Base-by-base conservation (phyloP, 2,113 vertebrate genomes). In the Lasiurus cinereus region DNA sequence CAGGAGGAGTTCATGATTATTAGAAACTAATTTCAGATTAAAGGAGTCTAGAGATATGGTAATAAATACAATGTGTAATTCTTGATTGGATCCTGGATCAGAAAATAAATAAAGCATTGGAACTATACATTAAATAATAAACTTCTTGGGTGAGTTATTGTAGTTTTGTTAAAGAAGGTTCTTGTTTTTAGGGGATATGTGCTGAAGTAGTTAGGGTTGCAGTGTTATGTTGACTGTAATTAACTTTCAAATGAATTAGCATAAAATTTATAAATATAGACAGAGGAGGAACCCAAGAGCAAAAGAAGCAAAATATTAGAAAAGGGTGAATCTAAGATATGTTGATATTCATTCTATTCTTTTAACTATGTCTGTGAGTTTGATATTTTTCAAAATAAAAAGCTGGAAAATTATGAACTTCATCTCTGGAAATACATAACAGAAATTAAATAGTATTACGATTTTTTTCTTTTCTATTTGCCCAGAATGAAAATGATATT, bases 401-500 rank as follows among this genome's bases (percentile, higher is more conserved):
- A 74, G 12, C 2, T 29, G n/a, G 22, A 15, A 39, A 76, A 74
- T 36, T 50, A 8, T 33, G 11, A 59, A 59, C 29, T 74, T 88
- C 1, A 31, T 67, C 8, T 89, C 21, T 86, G 3, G 8, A 92
- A 88, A 93, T 64, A 74, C 2, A 67, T 1, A 54, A 31, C 9
- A 70, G 27, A 82, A 89, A 83, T 85, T 64, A 78, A 94, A 46
- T 86, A 39, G 31, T 73, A 50, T 69, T 39, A 8, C 29, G 73
- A 16, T 89, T 93, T 2, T 92, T 83, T 91, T 74, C 21, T 94
- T 88, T 94, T 73, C 39, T 67, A 67, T 43, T 96, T 76, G 14
- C 2, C 22, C 31, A 64, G 67, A 91, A 90, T 22, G 13, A 85
- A 76, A n/a, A 31, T 94, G 33, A 0, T 19, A 33, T 59, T 95